Evolutionary conservation across 2,113 vertebrate genomes (phyloP).

Genomic region (Odocoileus virginianus): DNA sequence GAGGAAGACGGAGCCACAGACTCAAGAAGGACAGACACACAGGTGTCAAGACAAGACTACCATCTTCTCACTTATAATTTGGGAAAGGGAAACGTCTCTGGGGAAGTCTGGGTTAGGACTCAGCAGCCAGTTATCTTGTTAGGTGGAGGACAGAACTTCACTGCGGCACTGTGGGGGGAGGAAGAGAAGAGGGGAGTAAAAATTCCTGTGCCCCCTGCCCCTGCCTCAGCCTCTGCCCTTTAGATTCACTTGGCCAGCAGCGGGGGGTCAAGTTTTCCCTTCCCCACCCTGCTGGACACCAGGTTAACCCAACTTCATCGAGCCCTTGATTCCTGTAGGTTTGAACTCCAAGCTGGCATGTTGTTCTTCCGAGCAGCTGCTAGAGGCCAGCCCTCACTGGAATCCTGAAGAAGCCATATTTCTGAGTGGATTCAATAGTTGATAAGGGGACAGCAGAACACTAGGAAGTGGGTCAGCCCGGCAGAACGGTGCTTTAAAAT

Average conservation of each 20-base stretch:
- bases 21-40: background rate
- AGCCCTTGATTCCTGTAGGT: background rate
- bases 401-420: background rate
- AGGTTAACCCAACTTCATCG: background rate
- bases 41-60: background rate
- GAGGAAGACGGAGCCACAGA: background rate
- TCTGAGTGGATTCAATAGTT: background rate
- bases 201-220: accelerated
- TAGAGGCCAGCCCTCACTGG: background rate
- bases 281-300: background rate
- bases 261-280: background rate
- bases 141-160: background rate
- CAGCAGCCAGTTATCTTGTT: background rate
- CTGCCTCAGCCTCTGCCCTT: background rate
- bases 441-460: background rate
- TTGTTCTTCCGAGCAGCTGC: background rate
- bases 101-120: background rate
- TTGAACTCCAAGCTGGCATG: background rate
- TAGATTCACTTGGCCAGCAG: background rate
- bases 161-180: conserved; percentile 10
- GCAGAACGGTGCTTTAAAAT: background rate
- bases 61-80: background rate
- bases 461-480: background rate
- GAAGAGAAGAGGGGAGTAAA: background rate
- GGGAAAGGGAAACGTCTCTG: background rate